phyloP scores from a whole-genome alignment of 2,113 vertebrate genomes.

The Apodemus speciosus region DNA sequence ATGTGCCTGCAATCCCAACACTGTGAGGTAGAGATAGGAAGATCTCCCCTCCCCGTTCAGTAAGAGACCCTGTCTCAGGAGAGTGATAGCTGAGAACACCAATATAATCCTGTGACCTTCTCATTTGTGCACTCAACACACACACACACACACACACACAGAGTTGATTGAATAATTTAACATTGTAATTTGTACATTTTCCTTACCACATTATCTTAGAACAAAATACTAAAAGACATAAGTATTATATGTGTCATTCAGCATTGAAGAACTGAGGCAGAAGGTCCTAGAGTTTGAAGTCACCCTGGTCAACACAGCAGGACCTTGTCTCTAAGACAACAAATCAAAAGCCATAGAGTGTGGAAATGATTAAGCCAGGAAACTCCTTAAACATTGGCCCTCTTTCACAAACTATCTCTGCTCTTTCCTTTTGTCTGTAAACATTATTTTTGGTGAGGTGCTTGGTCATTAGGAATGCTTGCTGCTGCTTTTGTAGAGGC shows the following conservation, averaged over 20 bases:
- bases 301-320: not conserved
- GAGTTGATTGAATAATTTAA: not conserved
- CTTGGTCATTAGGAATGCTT: not conserved
- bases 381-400: not conserved
- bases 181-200: not conserved
- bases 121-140: not conserved
- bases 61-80: not conserved
- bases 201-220: not conserved
- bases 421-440: not conserved
- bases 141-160: not conserved
- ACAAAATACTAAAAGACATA: not conserved
- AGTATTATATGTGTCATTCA: not conserved
- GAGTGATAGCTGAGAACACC: not conserved
- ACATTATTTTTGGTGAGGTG: not conserved
- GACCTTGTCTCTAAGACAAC: not conserved
- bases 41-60: not conserved
- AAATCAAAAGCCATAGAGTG: not conserved
- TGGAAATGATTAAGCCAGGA: not conserved
- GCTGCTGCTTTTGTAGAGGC: not conserved
- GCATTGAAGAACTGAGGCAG: not conserved
- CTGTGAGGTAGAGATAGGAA: not conserved
- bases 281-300: not conserved
- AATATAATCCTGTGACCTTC: not conserved
- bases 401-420: not conserved
- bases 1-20: not conserved